Percentiles rank a stretch among this genome's conserved stretches.
phyloP scores from a whole-genome alignment of 2,113 vertebrate genomes.

The Mola mola region DNA sequence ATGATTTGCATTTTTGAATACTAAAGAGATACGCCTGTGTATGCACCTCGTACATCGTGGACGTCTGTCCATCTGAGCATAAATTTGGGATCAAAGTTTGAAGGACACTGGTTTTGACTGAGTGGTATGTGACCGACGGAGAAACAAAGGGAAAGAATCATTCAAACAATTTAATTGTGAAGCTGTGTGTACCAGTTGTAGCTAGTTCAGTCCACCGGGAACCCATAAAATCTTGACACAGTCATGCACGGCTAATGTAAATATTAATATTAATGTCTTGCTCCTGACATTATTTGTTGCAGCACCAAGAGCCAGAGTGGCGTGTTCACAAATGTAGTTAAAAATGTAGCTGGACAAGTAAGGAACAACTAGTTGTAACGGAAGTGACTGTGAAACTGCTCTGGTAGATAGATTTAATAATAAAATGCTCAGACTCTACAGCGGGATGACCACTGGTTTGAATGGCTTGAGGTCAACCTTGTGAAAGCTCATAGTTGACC shows the following conservation, averaged over 20 bases:
- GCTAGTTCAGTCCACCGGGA: conserved; percentile 18
- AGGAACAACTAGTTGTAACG: background rate
- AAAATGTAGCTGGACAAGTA: conserved; percentile 16
- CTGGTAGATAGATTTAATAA: background rate
- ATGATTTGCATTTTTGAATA: no score
- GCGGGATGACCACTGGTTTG: conserved; percentile 33
- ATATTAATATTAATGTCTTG: conserved; percentile 58
- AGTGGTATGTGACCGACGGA: no score
- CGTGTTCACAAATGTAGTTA: conserved; percentile 22
- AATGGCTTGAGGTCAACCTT: conserved; percentile 65
- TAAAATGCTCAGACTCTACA: conserved; percentile 1
- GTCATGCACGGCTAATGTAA: conserved; percentile 49
- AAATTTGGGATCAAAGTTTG: no score
- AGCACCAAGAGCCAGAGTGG: conserved; percentile 3
- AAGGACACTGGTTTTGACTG: no score
- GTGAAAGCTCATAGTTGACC: conserved; percentile 87
- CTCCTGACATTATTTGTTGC: conserved; percentile 7
- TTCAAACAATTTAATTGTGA: conserved; percentile 27
- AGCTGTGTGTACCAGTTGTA: conserved; percentile 30
- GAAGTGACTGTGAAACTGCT: background rate
- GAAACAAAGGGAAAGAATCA: background rate
- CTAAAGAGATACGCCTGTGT: no score
- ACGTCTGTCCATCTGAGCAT: no score
- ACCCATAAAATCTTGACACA: conserved; percentile 52
- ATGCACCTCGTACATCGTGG: no score